A percentile compares a stretch with the other conserved stretches of the same genome.
Conservation (phyloP, 2,888 invertebrate genomes). For the Caenorhabditis panamensis region DNA sequence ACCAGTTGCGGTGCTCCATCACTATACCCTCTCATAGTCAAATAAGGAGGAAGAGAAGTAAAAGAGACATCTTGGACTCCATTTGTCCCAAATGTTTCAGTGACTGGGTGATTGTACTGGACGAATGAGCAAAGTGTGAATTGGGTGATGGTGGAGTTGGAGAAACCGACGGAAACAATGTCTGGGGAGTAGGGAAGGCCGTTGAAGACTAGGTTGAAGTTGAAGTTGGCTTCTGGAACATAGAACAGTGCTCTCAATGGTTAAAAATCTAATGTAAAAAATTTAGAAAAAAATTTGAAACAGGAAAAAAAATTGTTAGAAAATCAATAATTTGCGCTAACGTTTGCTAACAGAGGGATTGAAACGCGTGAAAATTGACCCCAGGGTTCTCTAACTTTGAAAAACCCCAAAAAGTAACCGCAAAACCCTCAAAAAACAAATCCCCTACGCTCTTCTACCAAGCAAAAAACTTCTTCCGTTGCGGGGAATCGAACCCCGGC, state of each 20-base stretch:
- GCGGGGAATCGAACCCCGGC: slow-evolving; percentile 74
- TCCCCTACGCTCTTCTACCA: too few species aligned
- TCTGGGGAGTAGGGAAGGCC: slow-evolving; percentile 41
- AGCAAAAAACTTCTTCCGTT: slow-evolving; percentile 58
- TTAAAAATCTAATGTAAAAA: too few species aligned
- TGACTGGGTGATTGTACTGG: slow-evolving; percentile 45
- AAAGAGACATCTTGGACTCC: background rate
- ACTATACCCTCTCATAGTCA: slow-evolving; percentile 24
- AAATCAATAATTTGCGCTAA: too few species aligned
- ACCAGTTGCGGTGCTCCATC: slow-evolving; percentile 31
- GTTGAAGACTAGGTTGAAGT: slow-evolving; percentile 60
- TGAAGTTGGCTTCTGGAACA: slow-evolving; percentile 31
- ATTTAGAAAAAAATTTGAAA: too few species aligned
- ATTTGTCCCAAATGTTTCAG: background rate
- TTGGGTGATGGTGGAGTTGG: slow-evolving; percentile 15
- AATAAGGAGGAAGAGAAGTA: slow-evolving; percentile 30
- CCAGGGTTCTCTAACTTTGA: too few species aligned
- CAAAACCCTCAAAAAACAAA: too few species aligned
- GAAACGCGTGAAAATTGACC: too few species aligned
- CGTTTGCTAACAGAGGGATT: too few species aligned
- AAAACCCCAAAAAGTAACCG: too few species aligned
- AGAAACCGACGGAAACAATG: slow-evolving; percentile 33
- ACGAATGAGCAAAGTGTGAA: slow-evolving; percentile 58
- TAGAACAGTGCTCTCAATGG: too few species aligned
- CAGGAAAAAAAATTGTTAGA: too few species aligned